Conservation (phyloP, 2,888 invertebrate species). For the Spilarctia lutea region DNA sequence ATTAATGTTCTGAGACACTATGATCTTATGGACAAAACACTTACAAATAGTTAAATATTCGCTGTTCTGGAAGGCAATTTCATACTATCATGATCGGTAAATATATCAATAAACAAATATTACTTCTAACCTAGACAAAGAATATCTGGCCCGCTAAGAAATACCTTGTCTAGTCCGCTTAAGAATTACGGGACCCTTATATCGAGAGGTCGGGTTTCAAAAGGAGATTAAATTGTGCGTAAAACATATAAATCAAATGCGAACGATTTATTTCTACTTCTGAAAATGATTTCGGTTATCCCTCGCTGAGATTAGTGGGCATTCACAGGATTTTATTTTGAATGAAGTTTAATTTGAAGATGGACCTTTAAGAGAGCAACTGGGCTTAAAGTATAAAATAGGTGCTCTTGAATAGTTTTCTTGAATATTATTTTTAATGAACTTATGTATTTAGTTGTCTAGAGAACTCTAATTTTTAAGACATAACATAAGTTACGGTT, state of each 20-base stretch:
- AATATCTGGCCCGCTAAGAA: constrained; percentile 3
- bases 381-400: neutral
- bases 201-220: constrained; percentile 35
- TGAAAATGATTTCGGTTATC: constrained; percentile 49
- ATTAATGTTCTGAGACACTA: neutral
- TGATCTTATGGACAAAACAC: neutral
- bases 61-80: neutral
- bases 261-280: constrained; percentile 48
- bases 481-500: too few species aligned
- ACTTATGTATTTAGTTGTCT: too few species aligned
- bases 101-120: neutral
- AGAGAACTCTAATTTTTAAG: too few species aligned
- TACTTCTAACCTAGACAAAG: constrained; percentile 2
- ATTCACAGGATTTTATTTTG: constrained; percentile 46
- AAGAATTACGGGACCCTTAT: constrained; percentile 29
- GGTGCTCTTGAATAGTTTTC: neutral
- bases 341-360: constrained; percentile 25
- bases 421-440: neutral
- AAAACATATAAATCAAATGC: constrained; percentile 49
- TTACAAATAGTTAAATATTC: neutral
- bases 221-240: constrained; percentile 50
- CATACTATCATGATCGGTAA: neutral
- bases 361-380: constrained; percentile 4
- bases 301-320: constrained; percentile 38
- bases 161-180: constrained; percentile 9